phyloP scores from a whole-genome alignment of 2,888 invertebrate genomes.

The Hirtodrosophila trivittata region DNA sequence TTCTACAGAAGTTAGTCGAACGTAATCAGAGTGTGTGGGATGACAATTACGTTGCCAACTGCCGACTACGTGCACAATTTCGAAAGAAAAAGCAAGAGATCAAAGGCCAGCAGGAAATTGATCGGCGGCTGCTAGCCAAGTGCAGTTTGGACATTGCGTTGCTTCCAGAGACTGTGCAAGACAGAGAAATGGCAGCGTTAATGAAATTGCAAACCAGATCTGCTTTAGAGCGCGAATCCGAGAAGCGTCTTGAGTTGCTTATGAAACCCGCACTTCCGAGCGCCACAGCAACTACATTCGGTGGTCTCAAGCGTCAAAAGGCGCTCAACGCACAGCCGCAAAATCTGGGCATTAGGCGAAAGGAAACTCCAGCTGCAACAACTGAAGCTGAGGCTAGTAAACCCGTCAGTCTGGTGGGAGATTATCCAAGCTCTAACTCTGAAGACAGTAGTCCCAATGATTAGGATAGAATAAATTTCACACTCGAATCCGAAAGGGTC shows the following conservation, averaged over 20 bases:
- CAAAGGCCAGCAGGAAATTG: slow-evolving; percentile 87
- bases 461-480: slow-evolving; percentile 18
- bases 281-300: slow-evolving; percentile 85
- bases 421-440: slow-evolving; percentile 66
- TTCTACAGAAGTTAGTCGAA: slow-evolving; percentile 90
- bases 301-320: slow-evolving; percentile 86
- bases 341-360: slow-evolving; percentile 82
- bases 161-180: slow-evolving; percentile 91
- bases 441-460: slow-evolving; percentile 46
- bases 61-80: slow-evolving; percentile 91
- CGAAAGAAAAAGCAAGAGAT: slow-evolving; percentile 90
- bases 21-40: slow-evolving; percentile 93
- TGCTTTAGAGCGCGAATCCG: slow-evolving; percentile 86
- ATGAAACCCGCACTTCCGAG: slow-evolving; percentile 86
- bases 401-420: slow-evolving; percentile 66
- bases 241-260: slow-evolving; percentile 85
- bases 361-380: slow-evolving; percentile 5
- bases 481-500: background rate
- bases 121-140: slow-evolving; percentile 89
- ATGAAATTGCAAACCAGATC: slow-evolving; percentile 88
- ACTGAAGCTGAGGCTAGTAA: background rate
- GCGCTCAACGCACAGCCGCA: slow-evolving; percentile 81
- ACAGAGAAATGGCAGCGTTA: slow-evolving; percentile 91
- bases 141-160: slow-evolving; percentile 91
- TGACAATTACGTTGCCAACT: slow-evolving; percentile 97